Evolutionary conservation across 1,140 invertebrate genomes (phyloP), one percentile per base, ranked within the genome.

Genomic region (Lasioglossum baleicum): DNA sequence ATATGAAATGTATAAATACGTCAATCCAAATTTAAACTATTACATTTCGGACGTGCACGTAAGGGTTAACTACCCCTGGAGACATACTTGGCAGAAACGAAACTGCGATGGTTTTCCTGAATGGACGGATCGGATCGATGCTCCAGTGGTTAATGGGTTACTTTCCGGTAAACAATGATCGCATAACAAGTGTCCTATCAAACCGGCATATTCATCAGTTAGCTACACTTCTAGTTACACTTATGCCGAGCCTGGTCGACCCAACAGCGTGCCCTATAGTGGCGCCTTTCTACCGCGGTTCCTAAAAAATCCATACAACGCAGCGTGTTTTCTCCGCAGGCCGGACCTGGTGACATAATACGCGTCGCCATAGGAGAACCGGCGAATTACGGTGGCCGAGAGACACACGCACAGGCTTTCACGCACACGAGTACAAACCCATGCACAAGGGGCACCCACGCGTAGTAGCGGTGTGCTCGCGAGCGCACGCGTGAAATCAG

Each of bases 341-440:
- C 31, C 26, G 53, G 66, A 66, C 20, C 53, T 69, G 84, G 85
- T 86, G 84, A 86, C 84, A 85, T 86, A 85, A 86, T 86, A 79
- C 83, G 68, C 75, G 75, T 80, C 76, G 83, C 75, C 80, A 80
- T 83, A 83, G 80, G 75, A 84, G 81, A 75, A 70, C 40, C 74
- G 74, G 71, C 75, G 83, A 86, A 86, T 83, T 86, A 81, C 81
- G 75, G 68, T 69, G 72, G 70, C 77, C 56, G 68, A 20, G 68
- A 20, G 15, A 58, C 69, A 72, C 63, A 48, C 48, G 56, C 44
- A 22, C 56, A 42, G 56, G 67, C 70, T 6, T 53, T 3, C 13
- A 44, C 40, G 8, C 22, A 40, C 51, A 42, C 48, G 1, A 40
- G 35, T 10, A 10, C 7, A 35, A n/a, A n/a, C 60, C 15, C 51